phyloP scores from a whole-genome alignment of 2,797 vertebrate genomes.

The Pteronotus mesoamericanus region DNA sequence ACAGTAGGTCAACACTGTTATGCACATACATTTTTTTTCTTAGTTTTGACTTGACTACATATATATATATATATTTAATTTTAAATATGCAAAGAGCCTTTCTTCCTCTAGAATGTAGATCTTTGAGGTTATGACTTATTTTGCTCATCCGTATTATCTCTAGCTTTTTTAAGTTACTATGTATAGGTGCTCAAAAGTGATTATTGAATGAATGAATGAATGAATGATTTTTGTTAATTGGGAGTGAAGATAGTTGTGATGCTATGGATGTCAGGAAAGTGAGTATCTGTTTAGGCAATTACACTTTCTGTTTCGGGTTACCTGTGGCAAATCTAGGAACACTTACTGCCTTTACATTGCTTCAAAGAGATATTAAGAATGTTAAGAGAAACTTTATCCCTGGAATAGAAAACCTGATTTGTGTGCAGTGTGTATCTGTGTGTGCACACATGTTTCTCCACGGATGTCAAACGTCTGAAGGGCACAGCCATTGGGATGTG shows the following conservation, averaged over 20 bases:
- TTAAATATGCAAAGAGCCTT: background rate
- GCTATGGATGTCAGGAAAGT: background rate
- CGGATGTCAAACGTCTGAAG: background rate
- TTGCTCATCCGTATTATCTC: background rate
- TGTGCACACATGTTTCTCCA: background rate
- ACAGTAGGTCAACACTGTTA: background rate
- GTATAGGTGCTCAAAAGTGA: background rate
- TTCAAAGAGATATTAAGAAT: background rate
- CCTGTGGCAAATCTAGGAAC: background rate
- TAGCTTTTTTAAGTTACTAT: background rate
- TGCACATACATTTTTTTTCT: background rate
- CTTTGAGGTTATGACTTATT: background rate
- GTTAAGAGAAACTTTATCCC: background rate
- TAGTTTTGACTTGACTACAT: background rate
- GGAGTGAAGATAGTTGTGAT: background rate
- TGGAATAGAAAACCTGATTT: background rate
- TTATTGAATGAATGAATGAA: background rate
- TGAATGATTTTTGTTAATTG: background rate
- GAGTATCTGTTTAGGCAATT: background rate
- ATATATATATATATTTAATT: background rate
- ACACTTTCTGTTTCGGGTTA: background rate
- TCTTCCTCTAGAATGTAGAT: background rate
- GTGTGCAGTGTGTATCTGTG: background rate
- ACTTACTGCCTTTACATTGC: background rate
- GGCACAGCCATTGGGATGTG: background rate